phyloP scores from a whole-genome alignment of 1,140 invertebrate genomes.

The Lutraria rhynchaena region DNA sequence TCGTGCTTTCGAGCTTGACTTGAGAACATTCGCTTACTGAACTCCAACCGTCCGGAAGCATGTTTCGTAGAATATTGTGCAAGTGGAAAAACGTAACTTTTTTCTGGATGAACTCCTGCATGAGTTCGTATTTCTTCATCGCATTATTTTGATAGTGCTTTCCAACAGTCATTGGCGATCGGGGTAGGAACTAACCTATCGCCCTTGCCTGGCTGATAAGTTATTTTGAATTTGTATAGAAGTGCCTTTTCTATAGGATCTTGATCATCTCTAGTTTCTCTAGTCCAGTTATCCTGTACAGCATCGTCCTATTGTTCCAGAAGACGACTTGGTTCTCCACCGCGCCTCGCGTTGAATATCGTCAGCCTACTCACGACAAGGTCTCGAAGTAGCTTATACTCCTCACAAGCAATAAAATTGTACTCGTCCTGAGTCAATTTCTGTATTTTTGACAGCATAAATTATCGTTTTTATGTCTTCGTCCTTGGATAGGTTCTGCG shows the following conservation, averaged over 20 bases:
- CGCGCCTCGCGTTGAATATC: constrained; percentile 61
- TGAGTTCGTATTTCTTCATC: constrained; percentile 16
- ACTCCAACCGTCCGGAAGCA: constrained; percentile 54
- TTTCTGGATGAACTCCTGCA: constrained; percentile 21
- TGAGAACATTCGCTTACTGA: neutral
- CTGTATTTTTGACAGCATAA: constrained; percentile 20
- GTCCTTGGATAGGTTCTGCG: constrained; percentile 30
- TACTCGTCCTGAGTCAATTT: constrained; percentile 10
- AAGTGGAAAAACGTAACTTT: constrained; percentile 57
- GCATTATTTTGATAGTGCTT: constrained; percentile 40
- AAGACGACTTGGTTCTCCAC: constrained; percentile 59
- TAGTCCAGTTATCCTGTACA: constrained; percentile 53
- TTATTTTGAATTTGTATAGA: constrained; percentile 42
- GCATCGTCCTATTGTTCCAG: constrained; percentile 57
- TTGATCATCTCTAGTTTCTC: neutral
- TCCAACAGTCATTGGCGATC: constrained; percentile 52
- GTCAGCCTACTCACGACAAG: constrained; percentile 58
- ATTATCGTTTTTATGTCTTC: constrained; percentile 40
- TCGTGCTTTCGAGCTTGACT: constrained; percentile 11
- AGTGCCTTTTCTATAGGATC: constrained; percentile 51
- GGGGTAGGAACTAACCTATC: constrained; percentile 49
- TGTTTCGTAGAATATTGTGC: constrained; percentile 48
- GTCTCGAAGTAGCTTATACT: constrained; percentile 54
- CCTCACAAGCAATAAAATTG: neutral
- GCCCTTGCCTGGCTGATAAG: constrained; percentile 58